Base-by-base conservation (phyloP, 2,888 invertebrate species). In the Gandaritis pyraliata region DNA sequence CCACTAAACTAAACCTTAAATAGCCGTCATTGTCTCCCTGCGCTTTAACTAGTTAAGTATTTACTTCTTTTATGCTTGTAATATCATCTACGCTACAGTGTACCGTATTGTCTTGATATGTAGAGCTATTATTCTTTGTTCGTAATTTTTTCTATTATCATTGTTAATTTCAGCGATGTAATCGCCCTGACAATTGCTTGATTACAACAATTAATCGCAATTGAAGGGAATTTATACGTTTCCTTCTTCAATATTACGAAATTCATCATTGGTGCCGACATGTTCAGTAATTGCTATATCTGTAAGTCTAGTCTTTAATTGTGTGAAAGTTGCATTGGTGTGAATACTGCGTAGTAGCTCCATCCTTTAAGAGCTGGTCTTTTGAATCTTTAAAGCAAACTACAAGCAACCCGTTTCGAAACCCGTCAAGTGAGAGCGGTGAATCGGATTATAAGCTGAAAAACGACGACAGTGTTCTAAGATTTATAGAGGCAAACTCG, bases 121-220 rank as follows among this genome's bases (percentile, higher is more conserved):
- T 75, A 72, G 70, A 78, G 76, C 62, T 47, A 66, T 66, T 76
- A 70, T 48, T 52, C 55, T 58, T 72, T 70, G 66, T 52, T 33
- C 41, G 13, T 58, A 4, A 18, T 62, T 66, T 72, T 63, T 72
- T 77, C 81, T 81, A 82, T 83, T 82, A 83, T 83, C 76, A 81
- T 83, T 80, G 82, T 86, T 86, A 86, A 85, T 87, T 85, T 87
- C 82, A 86, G 85, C 88, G 82, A 84, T 78, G 85, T 86, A 85
- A 87, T 86, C 80, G 86, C 77, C 81, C 75, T 75, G 76, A 81
- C 89, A 88, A 87, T 88, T 86, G 87, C 85, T 89, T 89, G 87
- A 91, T 91, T 89, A 88, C 86, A 73, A 84, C 90, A 91, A 91
- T 90, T 91, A 91, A 88, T 87, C 76, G 84, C 89, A 91, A 91